A percentile compares a stretch with the other conserved stretches of the same genome.
phyloP scores from a whole-genome alignment of 1,140 invertebrate genomes.

The Caenorhabditis brenneri region DNA sequence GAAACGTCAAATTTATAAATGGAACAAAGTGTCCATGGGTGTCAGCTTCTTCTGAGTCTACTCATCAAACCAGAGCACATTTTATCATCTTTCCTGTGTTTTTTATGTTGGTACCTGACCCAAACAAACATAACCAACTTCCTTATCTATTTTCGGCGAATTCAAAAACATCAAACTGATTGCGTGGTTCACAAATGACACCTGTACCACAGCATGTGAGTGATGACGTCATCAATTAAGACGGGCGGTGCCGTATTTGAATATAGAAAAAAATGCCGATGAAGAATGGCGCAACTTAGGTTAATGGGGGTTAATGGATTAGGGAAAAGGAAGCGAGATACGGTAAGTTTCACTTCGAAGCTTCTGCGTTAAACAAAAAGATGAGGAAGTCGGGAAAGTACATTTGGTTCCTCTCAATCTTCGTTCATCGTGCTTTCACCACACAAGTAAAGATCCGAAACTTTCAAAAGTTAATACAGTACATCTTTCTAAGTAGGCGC shows the following conservation, averaged over 20 bases:
- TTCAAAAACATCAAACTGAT: neutral
- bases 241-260: neutral
- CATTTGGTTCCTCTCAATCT: too few relatives aligned
- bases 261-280: neutral
- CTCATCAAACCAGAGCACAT: neutral
- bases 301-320: neutral
- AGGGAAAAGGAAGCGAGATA: neutral
- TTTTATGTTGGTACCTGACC: neutral
- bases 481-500: neutral
- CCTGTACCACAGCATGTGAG: too few relatives aligned
- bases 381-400: neutral
- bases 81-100: neutral
- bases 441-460: too few relatives aligned
- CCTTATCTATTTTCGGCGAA: neutral
- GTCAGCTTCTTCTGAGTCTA: neutral
- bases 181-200: neutral
- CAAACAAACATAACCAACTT: neutral
- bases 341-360: too few relatives aligned
- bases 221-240: conserved; percentile 32
- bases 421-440: too few relatives aligned
- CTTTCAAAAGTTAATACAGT: too few relatives aligned
- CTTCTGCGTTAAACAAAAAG: too few relatives aligned
- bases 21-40: too few relatives aligned
- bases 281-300: neutral
- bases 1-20: neutral